Percentiles rank a stretch among this genome's conserved stretches.
Evolutionary conservation across 1,140 invertebrate genomes (phyloP).

Genomic region (Uloborus diversus): DNA sequence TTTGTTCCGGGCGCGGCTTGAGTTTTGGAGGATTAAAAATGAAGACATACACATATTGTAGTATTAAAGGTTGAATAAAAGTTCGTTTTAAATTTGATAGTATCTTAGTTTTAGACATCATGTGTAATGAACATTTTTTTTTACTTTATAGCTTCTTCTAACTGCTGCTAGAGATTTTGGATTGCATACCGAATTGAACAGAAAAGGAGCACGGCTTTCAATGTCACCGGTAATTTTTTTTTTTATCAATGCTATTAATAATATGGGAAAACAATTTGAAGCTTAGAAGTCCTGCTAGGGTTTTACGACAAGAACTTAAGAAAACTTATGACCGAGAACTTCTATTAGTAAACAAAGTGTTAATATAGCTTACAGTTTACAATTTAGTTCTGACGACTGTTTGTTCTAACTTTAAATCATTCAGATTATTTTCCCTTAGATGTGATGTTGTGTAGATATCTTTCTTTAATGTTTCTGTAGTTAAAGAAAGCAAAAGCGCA

Average conservation of each 20-base stretch:
- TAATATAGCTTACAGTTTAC: no score
- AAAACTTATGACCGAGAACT: no score
- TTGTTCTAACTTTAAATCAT: background rate
- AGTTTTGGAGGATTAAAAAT: no score
- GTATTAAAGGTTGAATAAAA: background rate
- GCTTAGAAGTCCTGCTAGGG: no score
- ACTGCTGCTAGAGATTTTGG: background rate
- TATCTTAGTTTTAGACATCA: background rate
- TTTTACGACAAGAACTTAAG: no score
- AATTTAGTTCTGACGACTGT: background rate
- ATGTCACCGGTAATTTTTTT: conserved; percentile 17
- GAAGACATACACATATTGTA: no score
- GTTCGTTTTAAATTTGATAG: background rate
- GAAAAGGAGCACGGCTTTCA: conserved; percentile 2
- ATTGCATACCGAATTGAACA: background rate
- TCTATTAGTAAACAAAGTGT: no score
- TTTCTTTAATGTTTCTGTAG: no score
- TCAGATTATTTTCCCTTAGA: no score
- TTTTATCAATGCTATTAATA: background rate
- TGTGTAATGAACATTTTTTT: background rate
- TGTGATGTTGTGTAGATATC: no score
- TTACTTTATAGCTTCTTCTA: background rate
- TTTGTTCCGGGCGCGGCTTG: no score
- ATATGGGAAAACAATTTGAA: background rate
- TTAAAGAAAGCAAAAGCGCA: no score